Conservation (phyloP, 2,888 invertebrate genomes). For the Dugesia japonica region DNA sequence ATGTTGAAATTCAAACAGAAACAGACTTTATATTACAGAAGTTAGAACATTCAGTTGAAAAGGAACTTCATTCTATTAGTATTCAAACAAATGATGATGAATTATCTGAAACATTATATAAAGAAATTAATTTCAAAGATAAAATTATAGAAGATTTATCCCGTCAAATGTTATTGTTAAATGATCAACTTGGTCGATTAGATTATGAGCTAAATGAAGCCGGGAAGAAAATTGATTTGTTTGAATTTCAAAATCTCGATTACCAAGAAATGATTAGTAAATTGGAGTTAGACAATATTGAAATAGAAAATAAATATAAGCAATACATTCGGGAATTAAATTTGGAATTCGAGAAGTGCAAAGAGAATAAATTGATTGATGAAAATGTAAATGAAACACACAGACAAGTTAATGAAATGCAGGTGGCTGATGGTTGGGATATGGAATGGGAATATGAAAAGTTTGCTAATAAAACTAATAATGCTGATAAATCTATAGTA, state of each 20-base stretch:
- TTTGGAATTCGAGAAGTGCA: background rate
- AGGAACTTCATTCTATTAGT: background rate
- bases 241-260: background rate
- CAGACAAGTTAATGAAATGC: background rate
- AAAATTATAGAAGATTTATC: background rate
- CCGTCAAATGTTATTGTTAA: too few species aligned
- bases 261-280: background rate
- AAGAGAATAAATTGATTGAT: background rate
- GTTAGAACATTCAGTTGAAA: background rate
- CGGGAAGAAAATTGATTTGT: background rate
- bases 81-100: background rate
- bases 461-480: background rate
- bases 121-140: background rate
- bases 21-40: background rate
- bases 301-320: background rate
- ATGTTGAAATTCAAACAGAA: background rate
- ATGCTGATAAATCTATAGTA: background rate
- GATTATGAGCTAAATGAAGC: background rate
- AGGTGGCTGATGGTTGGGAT: background rate
- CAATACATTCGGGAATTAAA: background rate
- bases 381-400: background rate
- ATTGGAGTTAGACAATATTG: background rate
- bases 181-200: background rate
- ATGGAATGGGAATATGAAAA: slow-evolving; percentile 11
- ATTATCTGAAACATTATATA: background rate